Evolutionary conservation across 92 coral and sea anemone genomes (phyloP), one percentile per base, ranked within the genome.

Genomic region (Epizoanthus stellaris): DNA sequence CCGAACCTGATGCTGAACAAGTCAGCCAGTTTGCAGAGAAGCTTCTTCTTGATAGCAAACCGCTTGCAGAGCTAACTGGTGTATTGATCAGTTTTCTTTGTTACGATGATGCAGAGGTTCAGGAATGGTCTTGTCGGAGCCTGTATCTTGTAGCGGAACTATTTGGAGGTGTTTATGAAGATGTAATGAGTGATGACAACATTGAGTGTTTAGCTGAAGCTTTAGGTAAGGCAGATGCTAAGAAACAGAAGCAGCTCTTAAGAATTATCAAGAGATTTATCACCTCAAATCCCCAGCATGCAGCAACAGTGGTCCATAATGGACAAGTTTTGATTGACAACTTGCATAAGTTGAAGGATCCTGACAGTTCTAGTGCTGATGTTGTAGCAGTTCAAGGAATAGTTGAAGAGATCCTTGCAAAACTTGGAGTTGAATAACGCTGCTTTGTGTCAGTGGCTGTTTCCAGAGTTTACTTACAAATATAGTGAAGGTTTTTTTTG

Each of bases 61-160:
- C 98, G 38, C 88, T 95, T 19, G 91, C 93, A 36, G 95, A 93
- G 36, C 77, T 95, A 70, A 95, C 95, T 16, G 95, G 99, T 3
- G 90, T 95, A 25, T 90, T 97, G 49, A 91, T 97, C 67, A 89
- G 93, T 75, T 93, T 91, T 53, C 94, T 97, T 2, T 85, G 94
- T 66, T 90, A 91, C 69, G 90, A 91, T 63, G 99, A 97, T 56
- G 65, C 88, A 8, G 96, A 97, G 53, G 92, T 94, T 7, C 94
- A 87, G 59, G 99, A 97, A 30, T 85, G 95, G 79, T 90, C 99
- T 1, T 90, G 95, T 23, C 91, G 89, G 70, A 89, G 94, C 73
- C 88, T 97, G 63, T 97, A 97, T 45, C 95, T 94, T 17, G 87
- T 93, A 81, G 99, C 95, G 0, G 99, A 97, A 85, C 85, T 97